phyloP scores from a whole-genome alignment of 2,888 invertebrate species.

The Melipona bicolor region DNA sequence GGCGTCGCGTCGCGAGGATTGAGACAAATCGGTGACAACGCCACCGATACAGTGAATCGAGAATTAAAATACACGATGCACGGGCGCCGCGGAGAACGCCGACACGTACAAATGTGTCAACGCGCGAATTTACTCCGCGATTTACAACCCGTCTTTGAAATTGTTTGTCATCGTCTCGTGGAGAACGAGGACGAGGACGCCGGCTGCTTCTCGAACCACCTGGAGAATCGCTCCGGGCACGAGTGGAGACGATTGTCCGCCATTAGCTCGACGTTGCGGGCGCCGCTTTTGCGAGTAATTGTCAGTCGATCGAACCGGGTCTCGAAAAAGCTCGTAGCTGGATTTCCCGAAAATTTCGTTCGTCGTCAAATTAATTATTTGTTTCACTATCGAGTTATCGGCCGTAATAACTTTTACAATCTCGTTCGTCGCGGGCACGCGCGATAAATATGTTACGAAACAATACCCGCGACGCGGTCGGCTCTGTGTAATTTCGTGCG shows the following conservation, averaged over 20 bases:
- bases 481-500: too few relatives aligned
- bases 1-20: neutral
- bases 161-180: constrained; percentile 34
- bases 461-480: too few relatives aligned
- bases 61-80: constrained; percentile 36
- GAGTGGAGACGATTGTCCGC: neutral
- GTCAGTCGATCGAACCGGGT: neutral
- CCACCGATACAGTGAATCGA: constrained; percentile 3
- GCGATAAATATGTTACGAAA: too few relatives aligned
- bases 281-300: neutral
- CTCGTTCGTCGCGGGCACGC: too few relatives aligned
- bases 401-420: too few relatives aligned
- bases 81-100: constrained; percentile 1
- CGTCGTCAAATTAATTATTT: too few relatives aligned
- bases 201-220: neutral
- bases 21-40: constrained; percentile 23
- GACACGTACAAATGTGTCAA: constrained; percentile 53
- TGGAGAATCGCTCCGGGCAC: constrained; percentile 32
- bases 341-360: neutral
- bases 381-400: too few relatives aligned
- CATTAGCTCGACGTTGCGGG: constrained; percentile 1
- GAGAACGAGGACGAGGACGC: too few relatives aligned
- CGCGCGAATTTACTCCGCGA: constrained; percentile 52
- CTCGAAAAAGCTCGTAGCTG: neutral
- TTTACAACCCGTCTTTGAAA: constrained; percentile 54